Conservation (phyloP, 2,888 invertebrate species). For the Cyclophora punctaria region DNA sequence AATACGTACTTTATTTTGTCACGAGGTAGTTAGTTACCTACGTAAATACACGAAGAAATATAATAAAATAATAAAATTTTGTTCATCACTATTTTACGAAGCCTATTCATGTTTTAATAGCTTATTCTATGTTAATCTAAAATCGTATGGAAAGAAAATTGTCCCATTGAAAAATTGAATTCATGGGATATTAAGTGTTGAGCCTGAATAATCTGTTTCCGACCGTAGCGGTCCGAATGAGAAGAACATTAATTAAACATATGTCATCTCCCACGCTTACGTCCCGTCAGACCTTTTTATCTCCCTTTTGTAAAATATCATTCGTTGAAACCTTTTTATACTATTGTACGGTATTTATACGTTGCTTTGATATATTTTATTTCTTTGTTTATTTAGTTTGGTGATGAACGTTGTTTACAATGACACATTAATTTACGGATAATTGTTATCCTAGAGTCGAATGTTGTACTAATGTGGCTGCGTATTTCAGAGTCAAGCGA, state of each 20-base stretch:
- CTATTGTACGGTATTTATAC: no score
- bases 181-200: no score
- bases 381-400: constrained; percentile 15
- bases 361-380: not conserved
- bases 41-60: no score
- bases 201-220: constrained; percentile 36
- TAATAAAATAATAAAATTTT: no score
- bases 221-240: constrained; percentile 30
- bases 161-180: no score
- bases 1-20: no score
- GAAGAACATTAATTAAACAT: constrained; percentile 46
- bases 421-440: no score
- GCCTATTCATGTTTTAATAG: no score
- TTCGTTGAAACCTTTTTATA: constrained; percentile 17
- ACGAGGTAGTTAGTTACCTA: no score
- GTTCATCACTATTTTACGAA: no score
- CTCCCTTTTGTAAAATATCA: constrained; percentile 33
- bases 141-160: no score
- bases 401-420: not conserved
- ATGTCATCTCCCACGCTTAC: constrained; percentile 45
- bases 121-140: no score
- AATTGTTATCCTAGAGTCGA: constrained; percentile 4
- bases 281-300: constrained; percentile 26
- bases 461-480: constrained; percentile 10
- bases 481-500: constrained; percentile 91